Conservation (phyloP, 1,140 invertebrate species). For the Ridgeia piscesae region DNA sequence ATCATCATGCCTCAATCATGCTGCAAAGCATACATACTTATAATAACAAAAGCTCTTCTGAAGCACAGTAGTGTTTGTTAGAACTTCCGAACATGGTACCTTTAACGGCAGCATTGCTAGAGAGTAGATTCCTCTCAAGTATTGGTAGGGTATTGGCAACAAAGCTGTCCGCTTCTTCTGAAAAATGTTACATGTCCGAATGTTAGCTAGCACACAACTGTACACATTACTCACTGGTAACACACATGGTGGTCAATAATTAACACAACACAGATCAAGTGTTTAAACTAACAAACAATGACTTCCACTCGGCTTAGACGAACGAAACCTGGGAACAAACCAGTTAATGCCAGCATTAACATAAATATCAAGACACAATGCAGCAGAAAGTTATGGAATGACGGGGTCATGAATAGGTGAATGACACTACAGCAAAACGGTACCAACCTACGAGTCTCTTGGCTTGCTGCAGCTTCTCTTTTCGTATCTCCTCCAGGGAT, state of each 20-base stretch:
- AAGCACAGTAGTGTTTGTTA: background rate
- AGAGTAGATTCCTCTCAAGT: background rate
- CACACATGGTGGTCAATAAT: no score
- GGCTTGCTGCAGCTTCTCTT: slow-evolving; percentile 8
- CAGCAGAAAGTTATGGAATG: background rate
- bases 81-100: background rate
- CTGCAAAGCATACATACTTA: background rate
- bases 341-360: background rate
- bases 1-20: background rate
- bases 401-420: background rate
- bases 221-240: no score
- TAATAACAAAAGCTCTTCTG: background rate
- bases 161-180: background rate
- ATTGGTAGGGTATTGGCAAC: background rate
- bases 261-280: no score
- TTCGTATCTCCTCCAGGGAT: background rate
- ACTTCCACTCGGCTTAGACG: background rate
- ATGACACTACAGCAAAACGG: background rate
- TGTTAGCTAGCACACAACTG: background rate
- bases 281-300: background rate
- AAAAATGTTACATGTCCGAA: background rate
- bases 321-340: background rate
- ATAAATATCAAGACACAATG: no score
- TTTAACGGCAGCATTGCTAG: background rate
- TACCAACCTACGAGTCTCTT: slow-evolving; percentile 10